phyloP scores from a whole-genome alignment of 2,888 invertebrate genomes.

The Sesia apiformis region DNA sequence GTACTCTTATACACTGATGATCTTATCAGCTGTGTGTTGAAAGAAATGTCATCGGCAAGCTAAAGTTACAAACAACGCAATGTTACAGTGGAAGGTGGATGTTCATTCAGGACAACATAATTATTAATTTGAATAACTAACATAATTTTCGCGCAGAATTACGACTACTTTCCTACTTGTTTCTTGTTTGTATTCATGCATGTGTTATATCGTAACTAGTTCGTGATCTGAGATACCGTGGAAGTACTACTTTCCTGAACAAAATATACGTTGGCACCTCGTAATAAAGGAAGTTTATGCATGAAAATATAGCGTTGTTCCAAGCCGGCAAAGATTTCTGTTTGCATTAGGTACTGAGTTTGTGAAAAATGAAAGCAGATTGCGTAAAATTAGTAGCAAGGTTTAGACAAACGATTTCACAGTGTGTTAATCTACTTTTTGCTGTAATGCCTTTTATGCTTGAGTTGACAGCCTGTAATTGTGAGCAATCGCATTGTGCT shows the following conservation, averaged over 20 bases:
- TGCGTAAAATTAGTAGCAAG: slow-evolving; percentile 49
- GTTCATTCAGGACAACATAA: too few relatives aligned
- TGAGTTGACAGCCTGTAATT: too few relatives aligned
- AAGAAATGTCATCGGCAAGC: too few relatives aligned
- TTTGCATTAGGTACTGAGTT: slow-evolving; percentile 18
- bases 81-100: too few relatives aligned
- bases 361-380: slow-evolving; percentile 59
- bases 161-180: too few relatives aligned
- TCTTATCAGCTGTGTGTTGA: too few relatives aligned
- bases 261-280: slow-evolving; percentile 17
- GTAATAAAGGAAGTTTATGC: slow-evolving; percentile 32
- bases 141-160: too few relatives aligned
- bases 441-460: not conserved
- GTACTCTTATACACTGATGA: too few relatives aligned
- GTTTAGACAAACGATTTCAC: slow-evolving; percentile 17
- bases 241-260: not conserved
- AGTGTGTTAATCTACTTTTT: slow-evolving; percentile 16
- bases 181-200: too few relatives aligned
- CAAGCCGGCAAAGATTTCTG: slow-evolving; percentile 22
- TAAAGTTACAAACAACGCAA: too few relatives aligned
- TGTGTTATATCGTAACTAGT: not conserved
- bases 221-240: not conserved
- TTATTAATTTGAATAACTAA: too few relatives aligned
- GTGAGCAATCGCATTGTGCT: too few relatives aligned
- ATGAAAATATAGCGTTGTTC: slow-evolving; percentile 9